A percentile compares a stretch with the other conserved stretches of the same genome.
Conservation (phyloP, 2,113 vertebrate species). For the Butorides virescens region DNA sequence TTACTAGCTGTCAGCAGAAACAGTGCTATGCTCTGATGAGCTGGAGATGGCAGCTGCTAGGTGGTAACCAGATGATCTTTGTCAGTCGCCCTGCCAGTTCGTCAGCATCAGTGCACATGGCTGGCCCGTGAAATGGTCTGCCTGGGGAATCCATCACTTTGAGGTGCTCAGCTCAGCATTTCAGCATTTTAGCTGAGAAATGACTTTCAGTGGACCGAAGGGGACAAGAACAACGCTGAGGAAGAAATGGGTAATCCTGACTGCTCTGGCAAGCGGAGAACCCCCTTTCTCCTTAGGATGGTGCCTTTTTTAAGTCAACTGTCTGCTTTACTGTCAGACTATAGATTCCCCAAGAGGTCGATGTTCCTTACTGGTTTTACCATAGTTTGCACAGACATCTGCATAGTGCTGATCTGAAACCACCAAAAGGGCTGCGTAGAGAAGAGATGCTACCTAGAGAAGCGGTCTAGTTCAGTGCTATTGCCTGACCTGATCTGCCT, state of each 20-base stretch:
- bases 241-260: not conserved
- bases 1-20: not conserved
- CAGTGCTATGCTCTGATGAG: not conserved
- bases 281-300: not conserved
- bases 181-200: not conserved
- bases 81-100: not conserved
- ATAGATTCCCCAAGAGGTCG: accelerated
- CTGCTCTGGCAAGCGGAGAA: not conserved
- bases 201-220: not conserved
- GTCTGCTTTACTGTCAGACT: not conserved
- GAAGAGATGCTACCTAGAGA: not conserved
- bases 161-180: not conserved
- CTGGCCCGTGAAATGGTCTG: not conserved
- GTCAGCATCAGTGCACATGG: not conserved
- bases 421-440: not conserved
- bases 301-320: not conserved
- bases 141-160: not conserved
- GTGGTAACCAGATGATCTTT: not conserved
- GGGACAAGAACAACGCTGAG: accelerated
- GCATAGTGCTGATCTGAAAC: not conserved
- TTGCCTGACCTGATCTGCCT: not conserved
- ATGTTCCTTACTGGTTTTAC: not conserved
- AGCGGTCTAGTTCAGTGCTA: not conserved
- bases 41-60: not conserved
- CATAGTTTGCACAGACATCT: not conserved